phyloP scores from a whole-genome alignment of 2,797 vertebrate genomes.

The Enoplosus armatus region DNA sequence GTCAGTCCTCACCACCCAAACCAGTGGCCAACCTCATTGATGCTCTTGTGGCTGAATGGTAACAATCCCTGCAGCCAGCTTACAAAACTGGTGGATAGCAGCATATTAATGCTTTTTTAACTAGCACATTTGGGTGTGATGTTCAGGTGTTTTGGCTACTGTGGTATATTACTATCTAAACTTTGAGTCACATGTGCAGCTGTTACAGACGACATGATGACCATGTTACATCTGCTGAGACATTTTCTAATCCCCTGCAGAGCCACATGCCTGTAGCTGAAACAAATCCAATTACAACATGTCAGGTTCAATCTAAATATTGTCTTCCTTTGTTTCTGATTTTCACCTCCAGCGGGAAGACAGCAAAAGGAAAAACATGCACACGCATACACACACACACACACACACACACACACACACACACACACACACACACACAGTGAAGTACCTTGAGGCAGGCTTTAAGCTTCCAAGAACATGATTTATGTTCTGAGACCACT shows the following conservation, averaged over 20 bases:
- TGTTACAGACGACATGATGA: not conserved
- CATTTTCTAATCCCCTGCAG: conserved; percentile 5
- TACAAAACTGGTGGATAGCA: not conserved
- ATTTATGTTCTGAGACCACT: conserved; percentile 47
- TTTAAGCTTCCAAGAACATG: conserved; percentile 26
- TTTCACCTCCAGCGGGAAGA: not conserved
- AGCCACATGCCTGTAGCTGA: not conserved
- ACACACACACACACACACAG: conserved; percentile 9
- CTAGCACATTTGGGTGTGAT: not conserved
- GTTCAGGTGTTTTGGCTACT: not conserved
- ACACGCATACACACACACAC: no score
- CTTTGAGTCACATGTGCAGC: conserved; percentile 5
- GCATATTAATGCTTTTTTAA: not conserved
- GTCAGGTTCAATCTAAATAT: conserved; percentile 5
- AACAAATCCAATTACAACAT: conserved; percentile 22
- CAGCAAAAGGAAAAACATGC: not conserved
- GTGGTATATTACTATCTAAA: no score
- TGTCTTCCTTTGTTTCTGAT: not conserved
- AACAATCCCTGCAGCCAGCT: not conserved
- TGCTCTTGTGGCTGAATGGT: not conserved
- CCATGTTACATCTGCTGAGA: not conserved
- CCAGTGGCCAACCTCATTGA: no score
- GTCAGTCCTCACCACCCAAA: no score
- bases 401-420: not conserved
- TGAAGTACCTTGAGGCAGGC: conserved; percentile 20